These are phyloP conservation scores for Merodon equestris DNA, from an alignment of 2,888 invertebrate species.

Conservation along the genomic window DNA sequence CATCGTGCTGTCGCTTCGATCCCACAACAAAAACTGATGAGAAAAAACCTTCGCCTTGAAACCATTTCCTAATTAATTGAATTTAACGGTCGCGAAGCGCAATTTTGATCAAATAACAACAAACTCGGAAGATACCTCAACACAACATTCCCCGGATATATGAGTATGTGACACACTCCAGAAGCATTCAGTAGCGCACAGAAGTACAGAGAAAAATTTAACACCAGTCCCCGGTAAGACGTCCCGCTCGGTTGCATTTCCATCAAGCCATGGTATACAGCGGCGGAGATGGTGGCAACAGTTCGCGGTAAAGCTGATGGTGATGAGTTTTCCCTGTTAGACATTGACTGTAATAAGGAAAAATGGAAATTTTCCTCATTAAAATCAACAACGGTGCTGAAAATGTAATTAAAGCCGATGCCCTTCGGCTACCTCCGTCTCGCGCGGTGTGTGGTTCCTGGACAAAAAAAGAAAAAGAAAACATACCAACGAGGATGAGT, in stretches of 20 bases:
- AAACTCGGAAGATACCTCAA: too few relatives aligned
- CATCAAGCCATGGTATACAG: constrained; percentile 6
- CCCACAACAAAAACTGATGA: neutral
- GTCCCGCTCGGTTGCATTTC: constrained; percentile 43
- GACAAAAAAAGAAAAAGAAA: constrained; percentile 26
- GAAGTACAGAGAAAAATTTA: too few relatives aligned
- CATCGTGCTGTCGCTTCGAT: too few relatives aligned
- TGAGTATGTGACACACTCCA: too few relatives aligned
- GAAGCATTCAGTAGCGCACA: too few relatives aligned
- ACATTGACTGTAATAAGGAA: constrained; percentile 54
- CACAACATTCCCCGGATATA: too few relatives aligned
- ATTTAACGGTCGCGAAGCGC: constrained; percentile 37
- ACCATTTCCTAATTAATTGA: constrained; percentile 44
- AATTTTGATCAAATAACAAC: neutral
- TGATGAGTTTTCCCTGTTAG: too few relatives aligned
- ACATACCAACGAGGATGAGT: constrained; percentile 48
- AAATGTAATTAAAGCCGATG: constrained; percentile 47
- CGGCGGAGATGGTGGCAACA: too few relatives aligned
- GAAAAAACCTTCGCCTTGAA: neutral
- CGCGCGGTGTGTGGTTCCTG: neutral
- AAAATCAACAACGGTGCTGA: constrained; percentile 33
- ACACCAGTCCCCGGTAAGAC: constrained; percentile 6
- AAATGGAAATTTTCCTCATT: constrained; percentile 57
- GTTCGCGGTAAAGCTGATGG: too few relatives aligned
- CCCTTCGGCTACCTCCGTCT: neutral